Evolutionary conservation across 2,113 vertebrate genomes (phyloP).

Genomic region (Percopsis transmontana): DNA sequence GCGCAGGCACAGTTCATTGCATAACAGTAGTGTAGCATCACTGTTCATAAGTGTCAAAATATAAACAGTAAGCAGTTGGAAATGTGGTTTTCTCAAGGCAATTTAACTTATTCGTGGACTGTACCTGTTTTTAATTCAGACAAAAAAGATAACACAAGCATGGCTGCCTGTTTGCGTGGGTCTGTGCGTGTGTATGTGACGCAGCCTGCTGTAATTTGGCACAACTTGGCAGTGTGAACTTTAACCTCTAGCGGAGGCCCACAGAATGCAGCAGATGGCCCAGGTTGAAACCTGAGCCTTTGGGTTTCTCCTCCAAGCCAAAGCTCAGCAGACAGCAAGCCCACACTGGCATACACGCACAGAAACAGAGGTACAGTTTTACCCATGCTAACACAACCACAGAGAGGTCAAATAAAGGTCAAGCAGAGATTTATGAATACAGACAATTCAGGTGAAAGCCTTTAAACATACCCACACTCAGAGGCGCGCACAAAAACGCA

Average conservation of each 20-base stretch:
- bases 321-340: slow-evolving; percentile 54
- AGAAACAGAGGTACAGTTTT: slow-evolving; percentile 9
- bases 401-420: not conserved
- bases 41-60: slow-evolving; percentile 1
- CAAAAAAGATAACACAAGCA: not conserved
- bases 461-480: not conserved
- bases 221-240: slow-evolving; percentile 40
- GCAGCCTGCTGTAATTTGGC: slow-evolving; percentile 20
- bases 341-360: slow-evolving; percentile 15
- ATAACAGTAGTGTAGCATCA: slow-evolving; percentile 26
- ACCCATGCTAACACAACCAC: not conserved
- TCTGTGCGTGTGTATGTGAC: not conserved
- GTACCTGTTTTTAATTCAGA: not conserved
- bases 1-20: slow-evolving; percentile 1
- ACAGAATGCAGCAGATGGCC: slow-evolving; percentile 31
- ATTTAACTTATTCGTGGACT: too few species aligned
- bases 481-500: not conserved
- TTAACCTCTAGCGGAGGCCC: slow-evolving; percentile 44
- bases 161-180: not conserved
- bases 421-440: not conserved
- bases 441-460: too few species aligned
- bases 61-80: too few species aligned
- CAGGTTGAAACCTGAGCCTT: slow-evolving; percentile 48
- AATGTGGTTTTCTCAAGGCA: too few species aligned
- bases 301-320: slow-evolving; percentile 45